A percentile compares a stretch with the other conserved stretches of the same genome.
Conservation (phyloP, 2,888 invertebrate species). For the Crossocerus cetratus region DNA sequence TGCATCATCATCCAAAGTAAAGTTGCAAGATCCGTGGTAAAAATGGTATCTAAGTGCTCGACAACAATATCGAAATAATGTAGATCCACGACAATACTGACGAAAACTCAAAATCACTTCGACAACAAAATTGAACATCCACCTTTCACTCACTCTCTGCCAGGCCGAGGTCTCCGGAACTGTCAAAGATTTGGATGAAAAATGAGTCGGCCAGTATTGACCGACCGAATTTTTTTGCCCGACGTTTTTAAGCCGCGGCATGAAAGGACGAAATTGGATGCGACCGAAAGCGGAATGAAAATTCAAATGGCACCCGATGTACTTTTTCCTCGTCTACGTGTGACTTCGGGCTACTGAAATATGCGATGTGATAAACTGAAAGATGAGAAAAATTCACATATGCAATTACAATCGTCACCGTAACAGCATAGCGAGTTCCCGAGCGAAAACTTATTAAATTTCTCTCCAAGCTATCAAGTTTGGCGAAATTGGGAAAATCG, state of each 20-base stretch:
- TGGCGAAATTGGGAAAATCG: background rate
- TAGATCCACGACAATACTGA: too few relatives aligned
- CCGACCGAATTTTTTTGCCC: slow-evolving; percentile 4
- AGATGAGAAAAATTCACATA: background rate
- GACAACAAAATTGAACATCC: too few relatives aligned
- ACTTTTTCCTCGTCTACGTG: too few relatives aligned
- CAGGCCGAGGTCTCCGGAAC: background rate
- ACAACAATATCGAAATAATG: too few relatives aligned
- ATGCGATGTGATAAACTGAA: background rate
- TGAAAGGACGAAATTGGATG: too few relatives aligned
- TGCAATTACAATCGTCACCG: background rate
- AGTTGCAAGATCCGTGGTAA: too few relatives aligned
- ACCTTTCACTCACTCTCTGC: too few relatives aligned
- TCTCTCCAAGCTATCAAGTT: background rate
- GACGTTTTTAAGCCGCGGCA: background rate
- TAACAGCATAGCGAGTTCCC: background rate
- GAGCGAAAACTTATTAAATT: background rate
- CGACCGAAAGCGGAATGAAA: too few relatives aligned
- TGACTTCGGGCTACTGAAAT: background rate
- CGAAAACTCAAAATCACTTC: too few relatives aligned
- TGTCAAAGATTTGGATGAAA: slow-evolving; percentile 5
- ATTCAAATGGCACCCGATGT: too few relatives aligned
- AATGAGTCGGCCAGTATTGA: slow-evolving; percentile 3
- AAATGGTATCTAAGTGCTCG: too few relatives aligned
- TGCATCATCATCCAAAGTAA: too few relatives aligned